Evolutionary conservation across 2,797 vertebrate species (phyloP), one percentile per base, ranked within the genome.

Genomic region (Tachyglossus aculeatus): DNA sequence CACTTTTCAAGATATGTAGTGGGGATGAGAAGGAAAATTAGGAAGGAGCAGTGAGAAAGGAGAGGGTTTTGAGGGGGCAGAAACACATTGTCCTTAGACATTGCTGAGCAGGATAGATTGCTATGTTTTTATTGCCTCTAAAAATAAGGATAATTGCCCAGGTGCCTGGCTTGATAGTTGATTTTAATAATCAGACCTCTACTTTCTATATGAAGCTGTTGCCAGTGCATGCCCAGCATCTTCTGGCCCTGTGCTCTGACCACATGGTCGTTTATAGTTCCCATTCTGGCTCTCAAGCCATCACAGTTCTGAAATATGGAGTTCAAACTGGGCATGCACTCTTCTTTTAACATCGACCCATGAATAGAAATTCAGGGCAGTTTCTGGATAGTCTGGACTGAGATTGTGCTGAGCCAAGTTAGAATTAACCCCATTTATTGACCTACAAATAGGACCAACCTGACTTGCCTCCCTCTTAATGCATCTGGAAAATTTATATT

Each of bases 311-410:
- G 47, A 65, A 64, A 5, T 1, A 41, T 38, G 27, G 4, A 24
- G 37, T 57, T 85, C 67, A 66, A 52, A 36, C 36, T 24, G 66
- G 81, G 29, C 43, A 43, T 74, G 34, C 80, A 40, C 61, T 65
- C 63, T 69, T 56, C 77, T 74, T 77, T 84, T 38, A 50, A 47
- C 51, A 59, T 71, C 82, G 37, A 60, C 59, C 79, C 60, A 51
- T 67, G 19, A 73, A 75, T 57, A 67, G 75, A 72, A 84, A 65
- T 3, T 0, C 27, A n/a, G 55, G 61, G 58, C 53, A 39, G 56
- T 84, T 80, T 82, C 36, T 68, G 47, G 72, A 66, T 61, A 61
- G 67, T 66, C 40, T 21, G 14, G 57, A 11, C 22, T n/a, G 16
- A 6, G 22, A 18, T 22, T 65, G 27, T 80, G 39, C 77, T 82